A percentile compares a stretch with the other conserved stretches of the same genome.
Evolutionary conservation across 2,113 vertebrate genomes (phyloP).

Genomic region (Chionis minor): DNA sequence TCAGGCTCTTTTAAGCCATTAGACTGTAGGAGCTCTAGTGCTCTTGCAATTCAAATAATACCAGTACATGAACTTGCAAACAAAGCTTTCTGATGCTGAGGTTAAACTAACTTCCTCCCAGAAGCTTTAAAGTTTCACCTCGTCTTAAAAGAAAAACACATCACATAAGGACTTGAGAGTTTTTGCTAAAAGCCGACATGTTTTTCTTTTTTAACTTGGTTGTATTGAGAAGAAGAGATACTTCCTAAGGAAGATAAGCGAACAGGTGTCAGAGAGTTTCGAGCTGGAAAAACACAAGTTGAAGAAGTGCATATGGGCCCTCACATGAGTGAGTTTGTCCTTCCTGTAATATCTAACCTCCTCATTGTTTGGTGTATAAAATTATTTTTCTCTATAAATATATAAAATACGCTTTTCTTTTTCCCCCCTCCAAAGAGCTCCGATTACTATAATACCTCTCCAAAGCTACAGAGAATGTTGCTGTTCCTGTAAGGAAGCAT

Average conservation of each 20-base stretch:
- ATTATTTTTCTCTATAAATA: background rate
- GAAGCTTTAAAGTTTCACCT: conserved; percentile 31
- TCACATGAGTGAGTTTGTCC: background rate
- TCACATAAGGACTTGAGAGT: background rate
- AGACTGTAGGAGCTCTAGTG: background rate
- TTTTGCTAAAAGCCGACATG: background rate
- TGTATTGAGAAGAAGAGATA: background rate
- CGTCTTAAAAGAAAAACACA: background rate
- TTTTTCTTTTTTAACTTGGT: background rate
- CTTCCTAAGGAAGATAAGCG: background rate
- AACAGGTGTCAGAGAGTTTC: background rate
- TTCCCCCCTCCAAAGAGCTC: background rate
- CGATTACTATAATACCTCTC: background rate
- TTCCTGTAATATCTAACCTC: background rate
- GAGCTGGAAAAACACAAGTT: background rate
- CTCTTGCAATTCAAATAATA: conserved; percentile 12
- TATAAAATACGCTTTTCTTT: background rate
- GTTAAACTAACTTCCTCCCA: conserved; percentile 55
- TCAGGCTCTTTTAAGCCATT: background rate
- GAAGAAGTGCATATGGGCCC: background rate
- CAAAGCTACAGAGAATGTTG: background rate
- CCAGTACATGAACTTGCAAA: background rate
- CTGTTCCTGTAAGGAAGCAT: background rate
- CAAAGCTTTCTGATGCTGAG: conserved; percentile 23
- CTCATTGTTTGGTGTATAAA: background rate